Conservation (phyloP, 2,113 vertebrate genomes). For the Hypocryptadius cinnamomeus region DNA sequence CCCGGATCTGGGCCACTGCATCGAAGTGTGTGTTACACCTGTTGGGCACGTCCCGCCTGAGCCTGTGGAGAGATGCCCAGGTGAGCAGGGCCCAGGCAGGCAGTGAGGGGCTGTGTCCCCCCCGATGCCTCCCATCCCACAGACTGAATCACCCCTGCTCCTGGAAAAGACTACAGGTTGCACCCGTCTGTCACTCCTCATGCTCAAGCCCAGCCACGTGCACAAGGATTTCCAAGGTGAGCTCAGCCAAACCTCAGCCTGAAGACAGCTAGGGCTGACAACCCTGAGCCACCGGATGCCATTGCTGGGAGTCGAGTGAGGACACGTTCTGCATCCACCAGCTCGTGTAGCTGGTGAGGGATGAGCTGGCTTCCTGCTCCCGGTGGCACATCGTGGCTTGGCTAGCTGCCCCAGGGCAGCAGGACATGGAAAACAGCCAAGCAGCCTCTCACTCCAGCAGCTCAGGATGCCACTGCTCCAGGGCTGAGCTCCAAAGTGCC, state of each 20-base stretch:
- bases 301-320: rapidly evolving
- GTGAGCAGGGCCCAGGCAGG: background rate
- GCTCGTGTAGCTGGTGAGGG: background rate
- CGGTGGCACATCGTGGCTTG: rapidly evolving
- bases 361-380: background rate
- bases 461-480: background rate
- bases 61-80: conserved; percentile 59
- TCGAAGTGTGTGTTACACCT: conserved; percentile 88
- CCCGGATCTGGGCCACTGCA: conserved; percentile 94
- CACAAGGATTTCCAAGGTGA: rapidly evolving
- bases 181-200: rapidly evolving
- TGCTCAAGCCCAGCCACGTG: rapidly evolving
- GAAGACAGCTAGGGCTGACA: background rate
- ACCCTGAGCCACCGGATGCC: background rate
- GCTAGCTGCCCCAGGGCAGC: background rate
- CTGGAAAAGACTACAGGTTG: background rate
- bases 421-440: background rate
- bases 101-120: background rate
- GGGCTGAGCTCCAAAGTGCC: background rate
- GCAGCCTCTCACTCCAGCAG: background rate
- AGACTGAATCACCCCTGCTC: background rate
- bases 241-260: background rate
- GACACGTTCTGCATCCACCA: background rate
- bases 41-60: conserved; percentile 79
- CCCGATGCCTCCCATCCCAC: rapidly evolving